Base-by-base conservation (phyloP, 2,113 vertebrate species). In the Scomber colias region DNA sequence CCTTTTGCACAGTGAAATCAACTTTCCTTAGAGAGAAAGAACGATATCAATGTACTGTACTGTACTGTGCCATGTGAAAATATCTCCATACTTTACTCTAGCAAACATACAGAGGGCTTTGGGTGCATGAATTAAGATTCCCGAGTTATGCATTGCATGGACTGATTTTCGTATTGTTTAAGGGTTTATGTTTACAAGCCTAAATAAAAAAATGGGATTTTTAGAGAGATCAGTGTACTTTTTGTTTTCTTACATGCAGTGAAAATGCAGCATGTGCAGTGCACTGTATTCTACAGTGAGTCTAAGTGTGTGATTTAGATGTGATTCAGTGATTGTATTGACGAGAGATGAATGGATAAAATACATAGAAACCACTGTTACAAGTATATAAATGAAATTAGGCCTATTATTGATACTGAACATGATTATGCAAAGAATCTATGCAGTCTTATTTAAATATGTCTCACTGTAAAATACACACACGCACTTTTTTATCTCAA, bases 101-200 rank as follows among this genome's bases (percentile, higher is more conserved):
- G 67, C 76, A 40, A 3, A 64, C 30, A 67, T 13, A 21, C 3
- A 55, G 48, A 59, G 45, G 9, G 4, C 35, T 71, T 63, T 54
- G 5, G 4, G 4, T 53, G n/a, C 69, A 27, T 82, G 51, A 64
- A 16, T 48, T 72, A 15, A 49, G 30, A 68, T 35, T 55, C 21
- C 30, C 70, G 48, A 64, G 21, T 83, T 68, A 82, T 27, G 15
- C 40, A 67, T 75, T 75, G 66, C 78, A 81, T 87, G 79, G 56
- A 66, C 59, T 68, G 7, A 50, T 56, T 30, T 69, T 72, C 6
- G 73, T 61, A 71, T 51, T 71, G 82, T 83, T 71, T 54, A 72
- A 79, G 21, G 68, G 50, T 77, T 83, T 73, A 53, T 83, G 45
- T 79, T 69, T 35, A 53, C 5, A 5, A 69, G 68, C 64, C 35